phyloP scores from a whole-genome alignment of 2,113 vertebrate species.

The Eulacestoma nigropectus region DNA sequence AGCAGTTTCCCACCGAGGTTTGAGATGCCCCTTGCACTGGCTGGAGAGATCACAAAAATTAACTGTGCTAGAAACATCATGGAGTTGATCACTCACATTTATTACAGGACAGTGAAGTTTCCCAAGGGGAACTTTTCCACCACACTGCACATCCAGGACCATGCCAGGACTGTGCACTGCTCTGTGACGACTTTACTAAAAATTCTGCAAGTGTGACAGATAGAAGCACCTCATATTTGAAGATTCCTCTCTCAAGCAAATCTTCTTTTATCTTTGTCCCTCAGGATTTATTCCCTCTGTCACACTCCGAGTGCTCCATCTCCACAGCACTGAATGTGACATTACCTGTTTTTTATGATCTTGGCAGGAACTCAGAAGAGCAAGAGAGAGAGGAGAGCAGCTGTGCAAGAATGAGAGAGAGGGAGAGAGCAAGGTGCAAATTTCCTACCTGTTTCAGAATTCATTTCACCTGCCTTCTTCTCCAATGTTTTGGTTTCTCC shows the following conservation, averaged over 20 bases:
- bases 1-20: background rate
- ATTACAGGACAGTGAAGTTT: background rate
- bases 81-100: background rate
- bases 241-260: background rate
- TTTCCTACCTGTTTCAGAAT: background rate
- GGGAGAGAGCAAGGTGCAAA: background rate
- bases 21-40: background rate
- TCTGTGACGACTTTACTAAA: background rate
- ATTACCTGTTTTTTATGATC: background rate
- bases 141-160: background rate
- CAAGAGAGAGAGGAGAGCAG: background rate
- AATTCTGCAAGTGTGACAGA: background rate
- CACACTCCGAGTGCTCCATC: background rate
- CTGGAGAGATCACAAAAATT: background rate
- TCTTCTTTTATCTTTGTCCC: slow-evolving; percentile 2
- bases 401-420: background rate
- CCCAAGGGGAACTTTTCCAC: background rate
- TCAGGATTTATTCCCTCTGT: slow-evolving; percentile 16
- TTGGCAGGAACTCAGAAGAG: background rate
- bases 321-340: background rate
- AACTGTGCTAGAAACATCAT: background rate
- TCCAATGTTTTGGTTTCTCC: background rate
- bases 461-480: background rate
- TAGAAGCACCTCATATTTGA: background rate
- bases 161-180: background rate